A percentile compares a stretch with the other conserved stretches of the same genome.
Evolutionary conservation across 2,888 invertebrate species (phyloP).

Genomic region (Tiliacea aurago): DNA sequence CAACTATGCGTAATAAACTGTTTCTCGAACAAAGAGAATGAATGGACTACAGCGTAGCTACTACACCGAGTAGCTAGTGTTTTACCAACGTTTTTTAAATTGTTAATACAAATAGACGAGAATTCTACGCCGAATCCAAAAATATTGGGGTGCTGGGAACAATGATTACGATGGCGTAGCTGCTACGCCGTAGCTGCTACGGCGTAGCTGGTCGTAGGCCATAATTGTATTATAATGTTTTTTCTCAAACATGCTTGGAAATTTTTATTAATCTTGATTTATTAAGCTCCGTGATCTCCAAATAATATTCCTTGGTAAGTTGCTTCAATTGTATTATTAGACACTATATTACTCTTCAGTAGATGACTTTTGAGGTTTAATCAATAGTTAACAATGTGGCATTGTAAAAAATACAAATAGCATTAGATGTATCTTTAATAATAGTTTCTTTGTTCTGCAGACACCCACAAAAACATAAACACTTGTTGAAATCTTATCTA

Average conservation of each 20-base stretch:
- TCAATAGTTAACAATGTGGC: background rate
- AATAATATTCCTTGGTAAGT: background rate
- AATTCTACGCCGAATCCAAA: background rate
- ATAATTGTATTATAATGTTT: background rate
- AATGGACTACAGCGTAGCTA: background rate
- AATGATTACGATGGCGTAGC: background rate
- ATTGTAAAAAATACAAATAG: background rate
- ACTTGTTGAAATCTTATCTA: conserved; percentile 1
- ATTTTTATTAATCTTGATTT: too few species aligned
- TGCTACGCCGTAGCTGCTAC: background rate
- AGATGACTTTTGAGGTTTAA: background rate
- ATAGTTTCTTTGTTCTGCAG: background rate
- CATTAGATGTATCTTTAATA: background rate
- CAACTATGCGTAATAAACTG: background rate
- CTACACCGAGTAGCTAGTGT: background rate
- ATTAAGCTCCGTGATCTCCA: background rate
- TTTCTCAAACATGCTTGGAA: too few species aligned
- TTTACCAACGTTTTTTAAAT: background rate
- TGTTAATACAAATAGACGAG: background rate
- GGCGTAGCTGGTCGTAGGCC: background rate
- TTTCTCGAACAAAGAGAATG: background rate
- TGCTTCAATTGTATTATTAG: background rate
- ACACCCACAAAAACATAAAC: background rate
- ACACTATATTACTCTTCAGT: background rate
- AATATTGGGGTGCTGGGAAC: background rate